Percentiles rank a stretch among this genome's conserved stretches.
phyloP scores from a whole-genome alignment of 2,797 vertebrate species.

The Scomberomorus guttatus region DNA sequence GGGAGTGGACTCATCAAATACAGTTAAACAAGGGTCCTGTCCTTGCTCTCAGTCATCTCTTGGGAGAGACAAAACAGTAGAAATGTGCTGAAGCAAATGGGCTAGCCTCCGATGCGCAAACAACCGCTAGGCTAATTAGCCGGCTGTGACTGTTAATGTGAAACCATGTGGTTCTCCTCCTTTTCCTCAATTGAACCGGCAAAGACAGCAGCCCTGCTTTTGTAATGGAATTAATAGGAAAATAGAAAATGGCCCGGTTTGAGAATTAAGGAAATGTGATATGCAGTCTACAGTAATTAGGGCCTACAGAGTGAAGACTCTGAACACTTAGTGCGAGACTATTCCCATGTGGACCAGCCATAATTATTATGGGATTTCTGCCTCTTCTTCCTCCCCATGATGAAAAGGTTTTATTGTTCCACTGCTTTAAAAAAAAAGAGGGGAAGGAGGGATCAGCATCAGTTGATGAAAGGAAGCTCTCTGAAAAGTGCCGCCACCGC shows the following conservation, averaged over 20 bases:
- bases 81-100: conserved; percentile 55
- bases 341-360: conserved; percentile 58
- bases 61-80: conserved; percentile 37
- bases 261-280: conserved; percentile 75
- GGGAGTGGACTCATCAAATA: conserved; percentile 51
- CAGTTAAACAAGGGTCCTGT: conserved; percentile 53
- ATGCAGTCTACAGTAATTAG: conserved; percentile 76
- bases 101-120: conserved; percentile 28
- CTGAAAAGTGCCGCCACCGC: conserved; percentile 56
- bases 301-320: conserved; percentile 63
- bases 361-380: conserved; percentile 75
- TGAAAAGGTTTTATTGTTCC: conserved; percentile 75
- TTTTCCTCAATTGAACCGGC: conserved; percentile 39
- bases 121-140: conserved; percentile 64
- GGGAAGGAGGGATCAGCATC: conserved; percentile 56
- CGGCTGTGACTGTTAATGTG: conserved; percentile 60
- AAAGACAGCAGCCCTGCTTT: conserved; percentile 45
- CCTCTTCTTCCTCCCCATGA: conserved; percentile 53
- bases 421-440: conserved; percentile 35
- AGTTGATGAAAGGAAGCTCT: conserved; percentile 67
- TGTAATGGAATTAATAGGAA: conserved; percentile 69
- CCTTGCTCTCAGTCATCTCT: conserved; percentile 51
- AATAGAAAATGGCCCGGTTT: conserved; percentile 65
- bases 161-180: conserved; percentile 61
- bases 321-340: conserved; percentile 52